A percentile compares a stretch with the other conserved stretches of the same genome.
Evolutionary conservation across 2,888 invertebrate genomes (phyloP).

Genomic region (Cryptus armator): DNA sequence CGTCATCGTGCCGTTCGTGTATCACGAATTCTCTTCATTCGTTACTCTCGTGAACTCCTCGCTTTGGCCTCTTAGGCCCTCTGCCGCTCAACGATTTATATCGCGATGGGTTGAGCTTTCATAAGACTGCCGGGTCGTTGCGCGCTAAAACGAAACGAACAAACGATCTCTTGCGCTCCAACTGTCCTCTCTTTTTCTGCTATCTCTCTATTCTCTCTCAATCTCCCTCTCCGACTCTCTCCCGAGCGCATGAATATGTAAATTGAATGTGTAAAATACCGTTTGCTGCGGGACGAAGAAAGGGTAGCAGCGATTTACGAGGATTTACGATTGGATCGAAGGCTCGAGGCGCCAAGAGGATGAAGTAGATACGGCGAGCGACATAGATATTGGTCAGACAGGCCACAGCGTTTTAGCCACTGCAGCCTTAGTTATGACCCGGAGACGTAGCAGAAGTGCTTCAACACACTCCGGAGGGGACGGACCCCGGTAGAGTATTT

Average conservation of each 20-base stretch:
- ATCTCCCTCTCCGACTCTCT: background rate
- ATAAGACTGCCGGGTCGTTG: background rate
- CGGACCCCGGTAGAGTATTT: background rate
- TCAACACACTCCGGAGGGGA: background rate
- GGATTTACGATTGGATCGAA: constrained; percentile 13
- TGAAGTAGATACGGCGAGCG: background rate
- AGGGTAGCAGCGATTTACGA: constrained; percentile 19
- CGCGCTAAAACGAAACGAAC: background rate
- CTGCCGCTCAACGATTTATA: background rate
- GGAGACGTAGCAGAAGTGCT: background rate
- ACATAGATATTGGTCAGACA: background rate
- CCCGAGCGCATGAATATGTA: constrained; percentile 58
- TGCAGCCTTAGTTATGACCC: background rate
- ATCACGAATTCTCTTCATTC: constrained; percentile 19
- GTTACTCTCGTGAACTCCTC: constrained; percentile 9
- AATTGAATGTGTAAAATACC: constrained; percentile 61
- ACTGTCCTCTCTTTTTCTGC: background rate
- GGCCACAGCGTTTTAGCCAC: background rate
- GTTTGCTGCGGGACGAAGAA: constrained; percentile 14
- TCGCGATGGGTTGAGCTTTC: background rate
- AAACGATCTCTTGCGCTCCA: background rate
- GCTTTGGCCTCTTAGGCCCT: background rate
- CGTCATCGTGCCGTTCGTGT: constrained; percentile 1
- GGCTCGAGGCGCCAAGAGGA: constrained; percentile 4
- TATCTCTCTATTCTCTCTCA: background rate